Percentiles rank a stretch among this genome's conserved stretches.
These are phyloP conservation scores for Bovichtus variegatus DNA, from an alignment of 2,797 vertebrate species.

Conservation along the genomic window DNA sequence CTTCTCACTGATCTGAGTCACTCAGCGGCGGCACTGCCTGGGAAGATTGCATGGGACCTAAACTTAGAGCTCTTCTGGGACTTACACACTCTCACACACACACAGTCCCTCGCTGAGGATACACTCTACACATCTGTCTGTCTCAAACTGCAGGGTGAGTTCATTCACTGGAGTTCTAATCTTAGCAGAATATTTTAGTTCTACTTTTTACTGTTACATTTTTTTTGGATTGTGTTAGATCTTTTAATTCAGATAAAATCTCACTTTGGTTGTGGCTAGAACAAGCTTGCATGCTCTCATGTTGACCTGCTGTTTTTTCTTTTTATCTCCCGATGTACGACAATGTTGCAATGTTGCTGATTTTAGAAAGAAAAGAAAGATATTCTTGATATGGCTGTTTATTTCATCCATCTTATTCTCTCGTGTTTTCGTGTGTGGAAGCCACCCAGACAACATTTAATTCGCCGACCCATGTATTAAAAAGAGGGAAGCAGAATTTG, in stretches of 20 bases:
- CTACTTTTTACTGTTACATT: too few species aligned
- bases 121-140: constrained; percentile 6
- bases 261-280: background rate
- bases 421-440: background rate
- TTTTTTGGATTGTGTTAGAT: too few species aligned
- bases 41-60: constrained; percentile 56
- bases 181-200: too few species aligned
- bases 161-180: constrained; percentile 18
- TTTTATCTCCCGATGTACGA: background rate
- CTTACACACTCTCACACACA: constrained; percentile 9
- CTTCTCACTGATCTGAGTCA: constrained; percentile 58
- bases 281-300: background rate
- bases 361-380: background rate
- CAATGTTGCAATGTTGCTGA: constrained; percentile 18
- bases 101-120: constrained; percentile 20
- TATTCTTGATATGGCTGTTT: background rate
- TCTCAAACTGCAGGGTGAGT: constrained; percentile 66
- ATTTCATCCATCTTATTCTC: background rate
- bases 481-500: constrained; percentile 38
- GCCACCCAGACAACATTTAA: background rate
- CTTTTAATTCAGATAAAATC: background rate
- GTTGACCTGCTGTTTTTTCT: constrained; percentile 11
- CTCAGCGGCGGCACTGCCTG: constrained; percentile 43
- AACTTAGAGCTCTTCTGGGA: constrained; percentile 56
- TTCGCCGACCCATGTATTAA: background rate